Evolutionary conservation across 92 coral and sea anemone genomes (phyloP), one percentile per base, ranked within the genome.

Genomic region (Epizoanthus illoricatus): DNA sequence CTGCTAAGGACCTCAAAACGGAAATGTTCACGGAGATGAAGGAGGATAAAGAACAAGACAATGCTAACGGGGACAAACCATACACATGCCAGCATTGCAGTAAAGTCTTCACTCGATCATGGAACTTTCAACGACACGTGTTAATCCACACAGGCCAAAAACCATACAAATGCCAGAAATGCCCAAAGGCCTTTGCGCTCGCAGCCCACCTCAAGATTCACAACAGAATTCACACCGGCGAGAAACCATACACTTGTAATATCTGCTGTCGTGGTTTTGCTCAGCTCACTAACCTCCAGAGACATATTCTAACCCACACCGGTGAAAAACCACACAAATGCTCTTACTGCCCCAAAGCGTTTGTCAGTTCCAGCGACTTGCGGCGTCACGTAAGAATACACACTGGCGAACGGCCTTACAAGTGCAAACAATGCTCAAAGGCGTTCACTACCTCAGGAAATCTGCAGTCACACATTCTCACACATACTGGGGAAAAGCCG

Each of bases 401-500:
- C 74, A 96, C 99, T 7, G 98, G 98, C 19, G 98, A 95, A 63
- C 81, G 98, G 16, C 98, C 98, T 0, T 95, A 95, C 86, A 95
- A 93, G 85, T 96, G 99, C 74, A 96, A 96, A 64, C 99, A 96
- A 80, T 96, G 99, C 71, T 89, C 99, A 40, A 96, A 96, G 71
- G 99, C 99, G 23, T 96, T 96, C 92, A 96, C 99, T 4, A 96
- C 99, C 4, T 96, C 99, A 2, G 99, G 99, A 0, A 96, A 96
- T 78, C 83, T 96, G 15, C 99, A 96, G 82, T 96, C 99, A 43
- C 99, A 96, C 82, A 96, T 96, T 20, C 86, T 96, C 16, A 96
- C 99, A 1, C 99, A 96, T 84, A 96, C 99, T 0, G 99, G 99
- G 23, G 99, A 93, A 55, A 96, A 96, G 20, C 99, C 99, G 0